Base-by-base conservation (phyloP, 92 coral and sea anemone species). In the Zoanthus sansibaricus region DNA sequence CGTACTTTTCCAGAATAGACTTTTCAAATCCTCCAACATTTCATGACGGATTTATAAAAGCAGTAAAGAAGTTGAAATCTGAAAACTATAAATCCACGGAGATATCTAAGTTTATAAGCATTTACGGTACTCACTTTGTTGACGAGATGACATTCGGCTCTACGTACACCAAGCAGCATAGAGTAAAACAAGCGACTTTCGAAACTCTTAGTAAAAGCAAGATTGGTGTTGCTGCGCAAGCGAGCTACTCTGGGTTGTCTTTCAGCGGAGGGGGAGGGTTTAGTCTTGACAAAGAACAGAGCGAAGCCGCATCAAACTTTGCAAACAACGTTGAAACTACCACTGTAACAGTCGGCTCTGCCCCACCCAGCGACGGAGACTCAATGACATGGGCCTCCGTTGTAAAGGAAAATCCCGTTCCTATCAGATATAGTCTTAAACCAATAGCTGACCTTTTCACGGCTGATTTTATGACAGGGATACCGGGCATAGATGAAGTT, bases 251-350 rank as follows among this genome's bases (percentile, higher is more conserved):
- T 10, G 94, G 92, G 15, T 13, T 54, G 8, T 12, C 79, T 37
- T 62, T 91, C 78, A 91, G 92, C 56, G 42, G 72, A 45, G 88
- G 94, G 42, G 91, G 89, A 0, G 92, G 94, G 12, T 88, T 91
- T 66, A 82, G 91, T 17, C 64, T 91, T 87, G 87, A 88, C 69
- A 32, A 70, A 9, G 91, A 86, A 12, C 89, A 88, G 77, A 74
- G 86, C 6, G 31, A 78, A 6, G 94, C 94, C 7, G 92, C 94
- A 3, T 91, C 94, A 71, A 66, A 71, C 2, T 91, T 91, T 72
- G 14, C 89, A n/a, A 82, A 88, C 7, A 68, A 33, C 5, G 94
- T 88, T 0, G 87, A 91, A 64, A 91, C 94, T 37, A 37, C 2
- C 4, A 88, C 94, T 12, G 83, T 72, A 45, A 91, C 89, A 2